Conservation (phyloP, 2,888 invertebrate species). For the Brassicogethes aeneus region DNA sequence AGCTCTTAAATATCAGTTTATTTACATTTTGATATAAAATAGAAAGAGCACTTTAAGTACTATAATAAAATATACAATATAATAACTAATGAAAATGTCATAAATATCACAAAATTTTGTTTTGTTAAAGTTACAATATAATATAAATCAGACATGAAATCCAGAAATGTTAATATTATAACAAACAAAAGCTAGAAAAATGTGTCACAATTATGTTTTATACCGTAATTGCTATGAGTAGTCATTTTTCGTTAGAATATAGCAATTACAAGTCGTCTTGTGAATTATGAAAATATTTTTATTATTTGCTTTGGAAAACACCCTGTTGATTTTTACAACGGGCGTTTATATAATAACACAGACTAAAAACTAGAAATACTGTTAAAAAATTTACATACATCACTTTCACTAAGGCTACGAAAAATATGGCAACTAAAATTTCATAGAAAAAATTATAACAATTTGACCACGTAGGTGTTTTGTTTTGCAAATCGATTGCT, state of each 20-base stretch:
- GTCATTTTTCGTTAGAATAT: too few relatives aligned
- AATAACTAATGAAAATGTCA: neutral
- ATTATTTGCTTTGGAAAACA: too few relatives aligned
- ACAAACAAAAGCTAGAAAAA: neutral
- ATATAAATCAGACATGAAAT: neutral
- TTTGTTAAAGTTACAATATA: neutral
- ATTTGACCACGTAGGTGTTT: too few relatives aligned
- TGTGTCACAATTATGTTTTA: too few relatives aligned
- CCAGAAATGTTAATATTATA: neutral
- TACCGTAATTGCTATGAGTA: too few relatives aligned
- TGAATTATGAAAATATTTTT: too few relatives aligned
- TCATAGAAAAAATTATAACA: constrained; percentile 1
- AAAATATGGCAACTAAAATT: constrained; percentile 10
- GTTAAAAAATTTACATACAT: neutral
- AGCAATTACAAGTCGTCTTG: too few relatives aligned
- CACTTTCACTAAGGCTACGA: neutral
- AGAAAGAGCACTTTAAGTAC: constrained; percentile 23
- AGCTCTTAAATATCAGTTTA: constrained; percentile 2
- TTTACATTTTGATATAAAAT: neutral
- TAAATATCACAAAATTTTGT: neutral
- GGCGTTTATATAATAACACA: neutral
- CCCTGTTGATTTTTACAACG: neutral
- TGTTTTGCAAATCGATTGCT: too few relatives aligned
- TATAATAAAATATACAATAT: constrained; percentile 11
- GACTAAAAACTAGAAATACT: neutral